A percentile compares a stretch with the other conserved stretches of the same genome.
These are phyloP conservation scores for Ciconia stormi DNA, from an alignment of 2,113 vertebrate species.

Conservation along the genomic window DNA sequence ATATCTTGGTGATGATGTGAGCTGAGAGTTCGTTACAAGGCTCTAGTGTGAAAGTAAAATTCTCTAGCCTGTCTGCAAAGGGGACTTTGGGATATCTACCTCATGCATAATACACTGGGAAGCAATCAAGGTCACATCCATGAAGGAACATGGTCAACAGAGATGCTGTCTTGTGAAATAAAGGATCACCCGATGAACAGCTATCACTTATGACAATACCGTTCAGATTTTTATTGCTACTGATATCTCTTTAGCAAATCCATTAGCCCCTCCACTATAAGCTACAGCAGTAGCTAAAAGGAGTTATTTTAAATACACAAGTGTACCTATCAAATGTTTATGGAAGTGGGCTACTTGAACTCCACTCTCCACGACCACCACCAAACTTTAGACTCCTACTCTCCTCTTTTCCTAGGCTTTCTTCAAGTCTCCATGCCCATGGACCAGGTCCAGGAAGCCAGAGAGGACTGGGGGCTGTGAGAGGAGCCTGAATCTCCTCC, in stretches of 20 bases:
- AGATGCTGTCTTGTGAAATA: constrained; percentile 13
- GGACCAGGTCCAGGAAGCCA: not conserved
- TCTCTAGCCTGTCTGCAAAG: not conserved
- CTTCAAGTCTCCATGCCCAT: not conserved
- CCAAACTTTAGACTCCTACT: not conserved
- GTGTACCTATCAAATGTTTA: not conserved
- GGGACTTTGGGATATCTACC: not conserved
- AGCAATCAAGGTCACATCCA: not conserved
- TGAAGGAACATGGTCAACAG: not conserved
- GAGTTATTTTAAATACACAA: not conserved
- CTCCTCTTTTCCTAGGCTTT: not conserved
- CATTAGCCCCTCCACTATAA: not conserved
- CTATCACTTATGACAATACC: not conserved
- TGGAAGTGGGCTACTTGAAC: not conserved
- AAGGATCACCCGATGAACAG: not conserved
- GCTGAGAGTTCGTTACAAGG: not conserved
- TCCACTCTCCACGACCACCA: not conserved
- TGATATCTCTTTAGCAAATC: not conserved
- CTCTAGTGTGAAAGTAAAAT: not conserved
- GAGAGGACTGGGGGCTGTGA: not conserved
- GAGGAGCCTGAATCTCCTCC: not conserved
- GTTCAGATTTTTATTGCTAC: not conserved
- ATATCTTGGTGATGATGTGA: not conserved
- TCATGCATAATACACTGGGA: not conserved
- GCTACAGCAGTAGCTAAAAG: not conserved